Evolutionary conservation across 2,113 vertebrate genomes (phyloP).

Genomic region (Procavia capensis): DNA sequence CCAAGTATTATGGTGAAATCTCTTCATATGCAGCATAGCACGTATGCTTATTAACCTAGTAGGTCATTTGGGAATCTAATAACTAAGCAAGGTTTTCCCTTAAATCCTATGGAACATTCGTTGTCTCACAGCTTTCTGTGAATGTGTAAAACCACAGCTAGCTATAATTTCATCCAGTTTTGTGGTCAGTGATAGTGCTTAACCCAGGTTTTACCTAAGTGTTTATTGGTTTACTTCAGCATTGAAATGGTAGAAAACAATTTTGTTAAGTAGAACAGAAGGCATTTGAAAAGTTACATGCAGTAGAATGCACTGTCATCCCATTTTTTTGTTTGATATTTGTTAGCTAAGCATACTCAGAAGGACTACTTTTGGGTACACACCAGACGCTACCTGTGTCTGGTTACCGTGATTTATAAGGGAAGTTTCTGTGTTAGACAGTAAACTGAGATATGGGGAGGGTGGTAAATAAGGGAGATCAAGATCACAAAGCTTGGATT

Average conservation of each 20-base stretch:
- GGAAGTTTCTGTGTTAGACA: not conserved
- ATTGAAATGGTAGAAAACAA: not conserved
- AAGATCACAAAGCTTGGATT: not conserved
- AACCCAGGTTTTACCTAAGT: conserved; percentile 7
- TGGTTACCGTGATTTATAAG: conserved; percentile 9
- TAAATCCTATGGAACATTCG: conserved; percentile 24
- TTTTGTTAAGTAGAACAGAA: not conserved
- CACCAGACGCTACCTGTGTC: not conserved
- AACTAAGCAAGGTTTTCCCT: not conserved
- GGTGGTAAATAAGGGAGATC: not conserved
- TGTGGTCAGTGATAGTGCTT: not conserved
- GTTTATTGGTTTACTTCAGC: not conserved
- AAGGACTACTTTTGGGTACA: not conserved
- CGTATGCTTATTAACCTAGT: conserved; percentile 41
- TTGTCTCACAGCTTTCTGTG: conserved; percentile 36
- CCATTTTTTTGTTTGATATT: not conserved
- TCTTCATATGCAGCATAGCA: conserved; percentile 36
- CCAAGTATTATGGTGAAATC: conserved; percentile 10
- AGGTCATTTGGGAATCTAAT: conserved; percentile 2
- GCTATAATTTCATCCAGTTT: conserved; percentile 37
- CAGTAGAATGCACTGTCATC: not conserved
- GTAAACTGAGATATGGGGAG: not conserved
- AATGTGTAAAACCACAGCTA: conserved; percentile 49
- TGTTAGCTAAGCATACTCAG: not conserved
- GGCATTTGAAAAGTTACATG: not conserved